A percentile compares a stretch with the other conserved stretches of the same genome.
Evolutionary conservation across 2,797 vertebrate genomes (phyloP).

Genomic region (Kryptolebias ocellatus): DNA sequence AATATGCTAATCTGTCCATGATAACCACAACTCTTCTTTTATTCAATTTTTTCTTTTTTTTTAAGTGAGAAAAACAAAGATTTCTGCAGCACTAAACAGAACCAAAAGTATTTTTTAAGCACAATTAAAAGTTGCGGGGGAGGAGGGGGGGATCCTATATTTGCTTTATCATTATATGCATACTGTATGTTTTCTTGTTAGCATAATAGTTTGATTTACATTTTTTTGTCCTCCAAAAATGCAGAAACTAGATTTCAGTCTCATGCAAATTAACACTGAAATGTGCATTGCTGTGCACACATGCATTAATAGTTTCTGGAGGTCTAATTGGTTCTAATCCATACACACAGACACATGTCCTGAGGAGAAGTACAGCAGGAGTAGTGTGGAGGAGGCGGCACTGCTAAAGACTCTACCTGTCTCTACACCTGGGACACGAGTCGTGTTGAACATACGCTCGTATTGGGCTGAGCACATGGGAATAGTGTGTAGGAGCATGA

Average conservation of each 20-base stretch:
- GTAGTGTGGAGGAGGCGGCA: slow-evolving; percentile 61
- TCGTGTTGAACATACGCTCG: slow-evolving; percentile 87
- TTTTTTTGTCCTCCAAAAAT: slow-evolving; percentile 20
- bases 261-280: slow-evolving; percentile 67
- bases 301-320: slow-evolving; percentile 50
- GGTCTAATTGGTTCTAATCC: slow-evolving; percentile 36
- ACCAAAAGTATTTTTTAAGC: not conserved
- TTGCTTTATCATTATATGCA: not conserved
- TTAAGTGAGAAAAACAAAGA: not conserved
- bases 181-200: too few species aligned
- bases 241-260: slow-evolving; percentile 32
- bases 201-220: not conserved
- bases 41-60: not conserved
- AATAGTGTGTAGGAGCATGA: slow-evolving; percentile 87
- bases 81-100: not conserved
- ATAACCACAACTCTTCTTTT: not conserved
- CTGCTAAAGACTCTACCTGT: slow-evolving; percentile 84
- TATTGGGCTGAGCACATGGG: slow-evolving; percentile 87
- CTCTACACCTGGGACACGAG: slow-evolving; percentile 87
- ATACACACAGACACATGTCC: slow-evolving; percentile 55
- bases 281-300: slow-evolving; percentile 46
- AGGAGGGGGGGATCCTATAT: not conserved
- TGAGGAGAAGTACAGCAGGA: slow-evolving; percentile 54
- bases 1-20: too few species aligned
- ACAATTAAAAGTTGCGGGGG: not conserved